Evolutionary conservation across 2,797 vertebrate species (phyloP).

Genomic region (Neosilurus mollespiculum): DNA sequence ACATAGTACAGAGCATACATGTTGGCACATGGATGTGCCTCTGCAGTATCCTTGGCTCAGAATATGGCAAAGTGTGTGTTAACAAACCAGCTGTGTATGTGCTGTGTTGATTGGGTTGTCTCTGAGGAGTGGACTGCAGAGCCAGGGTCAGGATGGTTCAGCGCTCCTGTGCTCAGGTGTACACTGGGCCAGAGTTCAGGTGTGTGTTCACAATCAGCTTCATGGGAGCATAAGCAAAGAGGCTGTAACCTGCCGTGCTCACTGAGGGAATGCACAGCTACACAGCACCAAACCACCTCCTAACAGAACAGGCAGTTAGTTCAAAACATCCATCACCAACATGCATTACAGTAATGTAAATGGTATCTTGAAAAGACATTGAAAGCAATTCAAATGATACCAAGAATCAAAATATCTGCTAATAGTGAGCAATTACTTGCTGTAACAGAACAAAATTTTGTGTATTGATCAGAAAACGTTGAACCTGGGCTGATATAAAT

Average conservation of each 20-base stretch:
- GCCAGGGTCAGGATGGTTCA: conserved; percentile 69
- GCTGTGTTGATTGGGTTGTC: conserved; percentile 64
- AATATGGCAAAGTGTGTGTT: conserved; percentile 57
- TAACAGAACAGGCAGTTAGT: neutral
- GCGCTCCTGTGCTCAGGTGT: conserved; percentile 63
- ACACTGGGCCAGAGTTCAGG: conserved; percentile 69
- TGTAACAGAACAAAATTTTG: conserved; percentile 31
- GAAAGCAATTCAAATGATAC: conserved; percentile 6
- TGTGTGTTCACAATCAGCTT: conserved; percentile 71
- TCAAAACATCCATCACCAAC: conserved; percentile 3
- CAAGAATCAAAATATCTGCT: conserved; percentile 24
- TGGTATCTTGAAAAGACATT: neutral
- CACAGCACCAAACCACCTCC: conserved; percentile 44
- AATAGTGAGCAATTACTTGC: conserved; percentile 24
- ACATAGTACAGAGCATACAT: neutral
- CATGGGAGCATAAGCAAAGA: conserved; percentile 72
- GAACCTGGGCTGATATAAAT: conserved; percentile 43
- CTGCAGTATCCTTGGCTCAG: conserved; percentile 55
- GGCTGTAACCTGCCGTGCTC: conserved; percentile 61
- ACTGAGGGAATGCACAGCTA: conserved; percentile 59
- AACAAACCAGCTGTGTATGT: conserved; percentile 66
- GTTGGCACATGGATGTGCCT: conserved; percentile 40
- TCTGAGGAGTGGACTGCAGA: conserved; percentile 62
- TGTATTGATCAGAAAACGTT: conserved; percentile 34
- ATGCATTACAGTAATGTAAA: neutral